A percentile compares a stretch with the other conserved stretches of the same genome.
phyloP scores from a whole-genome alignment of 2,797 vertebrate genomes.

The Arctocebus calabarensis region DNA sequence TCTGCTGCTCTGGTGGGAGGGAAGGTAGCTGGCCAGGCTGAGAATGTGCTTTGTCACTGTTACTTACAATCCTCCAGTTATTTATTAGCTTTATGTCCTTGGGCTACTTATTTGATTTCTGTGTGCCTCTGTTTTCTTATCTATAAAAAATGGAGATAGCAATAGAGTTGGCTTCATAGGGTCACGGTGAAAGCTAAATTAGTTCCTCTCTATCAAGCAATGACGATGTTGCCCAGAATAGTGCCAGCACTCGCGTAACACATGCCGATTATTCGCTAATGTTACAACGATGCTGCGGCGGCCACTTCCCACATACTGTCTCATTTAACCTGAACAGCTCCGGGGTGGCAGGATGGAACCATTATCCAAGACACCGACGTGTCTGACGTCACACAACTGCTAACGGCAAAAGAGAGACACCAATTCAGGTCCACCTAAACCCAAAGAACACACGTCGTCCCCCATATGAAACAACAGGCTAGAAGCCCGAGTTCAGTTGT shows the following conservation, averaged over 20 bases:
- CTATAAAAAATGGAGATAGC: not conserved
- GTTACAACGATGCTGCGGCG: not conserved
- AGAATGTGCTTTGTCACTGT: not conserved
- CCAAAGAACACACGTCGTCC: not conserved
- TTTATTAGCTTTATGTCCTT: too few relatives aligned
- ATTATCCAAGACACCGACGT: not conserved
- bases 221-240: not conserved
- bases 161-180: not conserved
- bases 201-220: not conserved
- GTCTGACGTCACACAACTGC: not conserved
- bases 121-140: not conserved
- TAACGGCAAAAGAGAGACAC: not conserved
- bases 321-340: not conserved
- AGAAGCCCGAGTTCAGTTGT: not conserved
- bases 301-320: not conserved
- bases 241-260: not conserved
- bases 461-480: not conserved
- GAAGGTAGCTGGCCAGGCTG: not conserved
- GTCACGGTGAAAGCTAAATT: not conserved
- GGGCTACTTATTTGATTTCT: not conserved
- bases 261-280: not conserved
- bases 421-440: not conserved
- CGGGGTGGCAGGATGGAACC: rapidly evolving
- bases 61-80: not conserved
- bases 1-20: not conserved